phyloP scores from a whole-genome alignment of 1,140 invertebrate genomes.

The Drosophila virilis region DNA sequence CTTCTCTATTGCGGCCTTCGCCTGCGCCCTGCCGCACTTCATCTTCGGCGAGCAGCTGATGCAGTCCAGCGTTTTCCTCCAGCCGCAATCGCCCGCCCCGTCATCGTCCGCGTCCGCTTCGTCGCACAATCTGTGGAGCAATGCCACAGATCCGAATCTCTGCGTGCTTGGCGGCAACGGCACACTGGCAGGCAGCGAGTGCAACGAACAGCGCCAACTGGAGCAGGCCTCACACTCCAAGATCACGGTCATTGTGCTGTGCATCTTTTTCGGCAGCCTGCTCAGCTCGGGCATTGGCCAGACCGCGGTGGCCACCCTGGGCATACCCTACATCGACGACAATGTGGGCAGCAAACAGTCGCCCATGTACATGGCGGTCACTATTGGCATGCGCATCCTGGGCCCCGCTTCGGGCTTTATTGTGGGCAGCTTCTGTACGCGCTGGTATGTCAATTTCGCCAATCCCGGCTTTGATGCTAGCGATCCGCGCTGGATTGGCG shows the following conservation, averaged over 20 bases:
- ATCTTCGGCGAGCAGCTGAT: constrained; percentile 90
- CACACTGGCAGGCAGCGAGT: constrained; percentile 79
- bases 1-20: constrained; percentile 93
- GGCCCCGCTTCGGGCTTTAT: constrained; percentile 96
- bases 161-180: constrained; percentile 63
- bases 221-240: constrained; percentile 89
- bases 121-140: constrained; percentile 39
- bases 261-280: constrained; percentile 94
- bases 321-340: constrained; percentile 97
- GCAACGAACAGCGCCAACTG: constrained; percentile 86
- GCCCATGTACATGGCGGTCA: constrained; percentile 97
- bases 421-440: constrained; percentile 95
- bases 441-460: constrained; percentile 92
- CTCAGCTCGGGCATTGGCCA: constrained; percentile 96
- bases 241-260: constrained; percentile 91
- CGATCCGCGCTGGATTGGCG: constrained; percentile 96
- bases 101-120: not conserved
- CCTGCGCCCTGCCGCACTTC: constrained; percentile 93
- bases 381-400: constrained; percentile 95
- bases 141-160: constrained; percentile 65
- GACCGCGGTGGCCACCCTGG: constrained; percentile 96
- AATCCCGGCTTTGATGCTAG: constrained; percentile 91
- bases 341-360: constrained; percentile 96
- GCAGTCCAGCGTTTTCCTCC: constrained; percentile 72
- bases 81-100: constrained; percentile 34